A percentile compares a stretch with the other conserved stretches of the same genome.
phyloP scores from a whole-genome alignment of 2,797 vertebrate genomes.

The Pantherophis vulpinus region DNA sequence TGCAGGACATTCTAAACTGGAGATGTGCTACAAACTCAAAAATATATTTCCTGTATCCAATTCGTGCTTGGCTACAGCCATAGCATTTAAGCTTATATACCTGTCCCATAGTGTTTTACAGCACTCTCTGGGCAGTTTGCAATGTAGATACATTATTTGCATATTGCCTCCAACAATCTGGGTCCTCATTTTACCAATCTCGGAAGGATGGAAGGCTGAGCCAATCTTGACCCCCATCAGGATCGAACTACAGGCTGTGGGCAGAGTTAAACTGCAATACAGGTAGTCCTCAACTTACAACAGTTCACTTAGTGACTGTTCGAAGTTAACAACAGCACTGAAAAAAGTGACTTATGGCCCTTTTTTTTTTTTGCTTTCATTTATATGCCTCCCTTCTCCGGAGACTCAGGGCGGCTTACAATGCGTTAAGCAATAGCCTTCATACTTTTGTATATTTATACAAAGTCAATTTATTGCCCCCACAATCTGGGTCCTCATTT shows the following conservation, averaged over 20 bases:
- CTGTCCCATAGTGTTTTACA: neutral
- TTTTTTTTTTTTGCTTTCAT: no score
- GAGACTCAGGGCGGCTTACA: no score
- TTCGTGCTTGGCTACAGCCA: neutral
- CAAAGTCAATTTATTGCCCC: no score
- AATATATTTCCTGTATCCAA: neutral
- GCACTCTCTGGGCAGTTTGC: neutral
- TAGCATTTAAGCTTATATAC: neutral
- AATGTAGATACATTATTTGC: neutral
- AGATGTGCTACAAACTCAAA: neutral
- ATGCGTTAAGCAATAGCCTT: no score
- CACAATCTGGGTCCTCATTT: no score
- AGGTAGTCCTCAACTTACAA: no score
- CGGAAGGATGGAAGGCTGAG: neutral
- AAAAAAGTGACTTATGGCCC: no score
- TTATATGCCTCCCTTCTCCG: no score
- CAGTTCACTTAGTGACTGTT: no score
- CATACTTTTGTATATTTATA: no score
- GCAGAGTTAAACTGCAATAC: neutral
- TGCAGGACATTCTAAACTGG: neutral
- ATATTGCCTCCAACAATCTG: neutral
- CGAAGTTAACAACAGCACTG: no score
- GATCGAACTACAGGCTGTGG: neutral
- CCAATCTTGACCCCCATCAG: neutral
- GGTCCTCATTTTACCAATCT: neutral